Evolutionary conservation across 1,140 invertebrate species (phyloP), one percentile per base, ranked within the genome.

Genomic region (Diprion similis): DNA sequence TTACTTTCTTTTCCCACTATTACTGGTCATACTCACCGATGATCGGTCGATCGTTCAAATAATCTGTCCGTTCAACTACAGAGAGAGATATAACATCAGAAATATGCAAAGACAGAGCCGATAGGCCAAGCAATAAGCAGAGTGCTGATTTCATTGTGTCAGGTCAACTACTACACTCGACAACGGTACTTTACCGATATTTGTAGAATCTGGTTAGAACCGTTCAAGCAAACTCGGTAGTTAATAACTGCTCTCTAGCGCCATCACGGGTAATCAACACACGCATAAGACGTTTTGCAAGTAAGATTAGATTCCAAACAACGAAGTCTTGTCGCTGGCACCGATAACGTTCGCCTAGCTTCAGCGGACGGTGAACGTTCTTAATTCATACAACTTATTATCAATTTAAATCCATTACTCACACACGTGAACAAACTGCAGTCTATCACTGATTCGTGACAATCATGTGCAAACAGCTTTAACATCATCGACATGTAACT

Each of bases 21-120:
- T 37, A 37, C 24, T 37, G 1, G 24, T 37, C 24, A 71, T 10
- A 75, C 74, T 80, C 46, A 80, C 79, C 79, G 8, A 80, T 77
- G 1, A 79, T 76, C 10, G 78, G 78, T 19, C 79, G 73, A 46
- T 78, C 46, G 48, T 80, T 80, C 45, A 51, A 9, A 1, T 73
- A 46, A 18, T 17, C 46, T 6, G 24, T 8, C 66, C 37, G 13
- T 15, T 37, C 7, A n/a, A 65, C 72, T 72, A 66, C 19, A 72
- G 68, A 15, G 1, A 72, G 18, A 71, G 8, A 71, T 24, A 68
- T 10, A 59, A 8, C 11, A 17, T 59, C 11, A 59, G 51, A 59
- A 8, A 59, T 17, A 15, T 15, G n/a, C 51, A 17, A 59, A 59
- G 6, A 59, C 11, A 59, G 51, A 13, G 51, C 51, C 51, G 9